Evolutionary conservation across 2,888 invertebrate genomes (phyloP).

Genomic region (Seladonia tumulorum): DNA sequence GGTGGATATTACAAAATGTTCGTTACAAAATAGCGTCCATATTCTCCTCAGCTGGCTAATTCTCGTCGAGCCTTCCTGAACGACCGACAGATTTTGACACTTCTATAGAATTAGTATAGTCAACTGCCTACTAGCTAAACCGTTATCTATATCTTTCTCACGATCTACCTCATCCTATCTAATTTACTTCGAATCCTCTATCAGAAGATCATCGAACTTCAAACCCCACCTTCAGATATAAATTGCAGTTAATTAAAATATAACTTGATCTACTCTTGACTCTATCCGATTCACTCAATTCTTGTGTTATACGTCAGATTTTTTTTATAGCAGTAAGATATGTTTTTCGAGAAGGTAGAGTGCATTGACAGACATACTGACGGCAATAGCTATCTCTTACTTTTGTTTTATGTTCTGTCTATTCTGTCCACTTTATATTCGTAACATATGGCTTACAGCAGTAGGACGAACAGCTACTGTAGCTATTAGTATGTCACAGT

Average conservation of each 20-base stretch:
- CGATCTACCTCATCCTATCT: not conserved
- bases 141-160: not conserved
- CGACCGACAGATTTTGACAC: not conserved
- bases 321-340: not conserved
- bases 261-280: not conserved
- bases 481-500: not conserved
- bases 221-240: not conserved
- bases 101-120: not conserved
- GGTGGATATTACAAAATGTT: conserved; percentile 77
- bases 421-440: not conserved
- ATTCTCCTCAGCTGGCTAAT: conserved; percentile 79
- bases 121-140: not conserved
- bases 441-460: not conserved
- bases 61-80: conserved; percentile 70
- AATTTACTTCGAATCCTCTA: not conserved
- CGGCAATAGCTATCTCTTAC: not conserved
- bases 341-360: not conserved
- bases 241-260: not conserved
- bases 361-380: not conserved
- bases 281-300: not conserved
- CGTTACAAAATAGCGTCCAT: conserved; percentile 75
- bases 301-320: not conserved
- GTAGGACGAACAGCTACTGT: not conserved
- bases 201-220: not conserved
- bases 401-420: not conserved